phyloP scores from a whole-genome alignment of 2,797 vertebrate species.

The Gorsachius magnificus region DNA sequence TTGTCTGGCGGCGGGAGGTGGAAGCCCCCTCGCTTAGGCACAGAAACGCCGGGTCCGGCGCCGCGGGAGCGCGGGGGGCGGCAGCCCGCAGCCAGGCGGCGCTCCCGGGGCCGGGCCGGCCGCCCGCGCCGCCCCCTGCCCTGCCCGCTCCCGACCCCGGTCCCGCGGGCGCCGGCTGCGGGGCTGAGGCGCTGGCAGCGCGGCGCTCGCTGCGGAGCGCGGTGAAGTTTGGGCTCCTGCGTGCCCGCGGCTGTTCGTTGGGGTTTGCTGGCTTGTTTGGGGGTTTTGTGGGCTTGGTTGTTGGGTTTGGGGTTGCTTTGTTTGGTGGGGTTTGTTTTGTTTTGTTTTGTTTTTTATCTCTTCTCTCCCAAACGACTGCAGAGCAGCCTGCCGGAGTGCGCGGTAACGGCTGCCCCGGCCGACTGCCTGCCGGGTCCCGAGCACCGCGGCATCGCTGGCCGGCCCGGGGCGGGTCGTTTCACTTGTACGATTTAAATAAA shows the following conservation, averaged over 20 bases:
- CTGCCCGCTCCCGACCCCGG: neutral
- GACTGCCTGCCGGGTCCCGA: no score
- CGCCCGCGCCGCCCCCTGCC: neutral
- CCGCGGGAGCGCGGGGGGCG: neutral
- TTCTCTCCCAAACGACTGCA: neutral
- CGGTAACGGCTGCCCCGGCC: no score
- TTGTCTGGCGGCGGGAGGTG: neutral
- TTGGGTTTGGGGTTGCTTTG: no score
- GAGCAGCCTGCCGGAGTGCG: neutral
- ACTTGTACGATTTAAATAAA: neutral
- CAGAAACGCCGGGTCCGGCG: neutral
- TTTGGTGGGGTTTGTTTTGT: no score
- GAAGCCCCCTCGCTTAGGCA: no score
- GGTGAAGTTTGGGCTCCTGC: neutral
- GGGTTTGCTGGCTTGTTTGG: neutral
- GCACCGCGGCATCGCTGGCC: neutral
- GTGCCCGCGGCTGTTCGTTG: neutral
- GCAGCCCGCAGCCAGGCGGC: neutral
- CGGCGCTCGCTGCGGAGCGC: neutral
- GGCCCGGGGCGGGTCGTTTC: neutral
- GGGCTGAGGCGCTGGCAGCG: neutral
- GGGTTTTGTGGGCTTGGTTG: no score
- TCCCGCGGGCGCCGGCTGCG: neutral
- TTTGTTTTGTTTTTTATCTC: neutral
- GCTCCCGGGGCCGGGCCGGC: neutral